These are phyloP conservation scores for Sarcophaga subvicina DNA, from an alignment of 2,888 invertebrate genomes.

Conservation along the genomic window DNA sequence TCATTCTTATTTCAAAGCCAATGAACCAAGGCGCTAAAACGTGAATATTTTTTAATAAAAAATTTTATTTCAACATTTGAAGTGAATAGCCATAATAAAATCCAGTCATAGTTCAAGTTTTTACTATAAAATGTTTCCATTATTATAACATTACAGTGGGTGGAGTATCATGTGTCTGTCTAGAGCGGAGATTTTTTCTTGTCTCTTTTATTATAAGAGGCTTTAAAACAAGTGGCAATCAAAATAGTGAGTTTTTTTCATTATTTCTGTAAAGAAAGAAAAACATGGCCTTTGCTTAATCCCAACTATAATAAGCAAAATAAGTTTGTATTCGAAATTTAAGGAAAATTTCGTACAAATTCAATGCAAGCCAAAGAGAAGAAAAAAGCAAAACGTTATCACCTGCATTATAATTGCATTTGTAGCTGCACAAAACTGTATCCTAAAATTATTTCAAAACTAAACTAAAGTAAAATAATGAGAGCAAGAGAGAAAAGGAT, in stretches of 20 bases:
- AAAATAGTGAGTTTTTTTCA: slow-evolving; percentile 16
- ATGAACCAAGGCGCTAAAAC: too few species aligned
- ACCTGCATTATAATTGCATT: slow-evolving; percentile 51
- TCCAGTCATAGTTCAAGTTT: slow-evolving; percentile 39
- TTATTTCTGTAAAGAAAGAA: neutral
- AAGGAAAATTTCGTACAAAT: too few species aligned
- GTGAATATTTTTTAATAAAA: too few species aligned
- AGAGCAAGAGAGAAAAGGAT: neutral
- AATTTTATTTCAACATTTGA: neutral
- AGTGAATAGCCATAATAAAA: slow-evolving; percentile 23
- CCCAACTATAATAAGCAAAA: too few species aligned
- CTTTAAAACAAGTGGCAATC: slow-evolving; percentile 41
- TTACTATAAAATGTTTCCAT: slow-evolving; percentile 29
- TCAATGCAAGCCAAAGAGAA: neutral
- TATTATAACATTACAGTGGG: slow-evolving; percentile 34
- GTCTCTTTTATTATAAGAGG: too few species aligned
- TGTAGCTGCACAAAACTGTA: slow-evolving; percentile 20
- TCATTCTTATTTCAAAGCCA: too few species aligned
- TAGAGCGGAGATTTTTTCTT: neutral
- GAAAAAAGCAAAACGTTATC: slow-evolving; percentile 26
- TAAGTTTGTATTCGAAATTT: too few species aligned
- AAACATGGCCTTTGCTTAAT: slow-evolving; percentile 69
- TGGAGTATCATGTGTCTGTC: slow-evolving; percentile 23
- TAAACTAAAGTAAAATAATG: neutral
- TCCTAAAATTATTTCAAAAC: slow-evolving; percentile 42